phyloP scores from a whole-genome alignment of 2,888 invertebrate species.

The Leucophenga maculata region DNA sequence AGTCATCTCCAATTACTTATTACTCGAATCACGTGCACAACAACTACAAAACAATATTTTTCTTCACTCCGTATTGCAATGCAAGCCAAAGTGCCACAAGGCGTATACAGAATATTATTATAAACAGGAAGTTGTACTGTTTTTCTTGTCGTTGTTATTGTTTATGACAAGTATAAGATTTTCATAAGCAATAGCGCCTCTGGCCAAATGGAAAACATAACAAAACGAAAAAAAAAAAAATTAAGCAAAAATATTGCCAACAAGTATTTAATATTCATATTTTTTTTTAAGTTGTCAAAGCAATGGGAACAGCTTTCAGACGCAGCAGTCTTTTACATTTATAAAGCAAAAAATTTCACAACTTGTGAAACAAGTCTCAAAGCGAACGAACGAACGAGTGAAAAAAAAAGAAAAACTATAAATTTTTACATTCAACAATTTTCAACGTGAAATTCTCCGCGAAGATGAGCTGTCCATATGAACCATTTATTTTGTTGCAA shows the following conservation, averaged over 20 bases:
- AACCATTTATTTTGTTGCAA: not conserved
- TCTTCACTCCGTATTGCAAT: too few species aligned
- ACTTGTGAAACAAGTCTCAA: too few species aligned
- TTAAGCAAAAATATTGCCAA: not conserved
- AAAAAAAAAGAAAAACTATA: too few species aligned
- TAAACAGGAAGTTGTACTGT: constrained; percentile 16
- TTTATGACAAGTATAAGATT: not conserved
- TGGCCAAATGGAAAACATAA: not conserved
- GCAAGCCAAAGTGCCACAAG: not conserved
- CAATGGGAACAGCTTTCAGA: too few species aligned
- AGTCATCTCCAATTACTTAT: too few species aligned
- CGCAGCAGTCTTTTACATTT: too few species aligned
- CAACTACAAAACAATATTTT: too few species aligned
- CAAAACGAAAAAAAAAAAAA: not conserved
- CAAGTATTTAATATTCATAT: not conserved
- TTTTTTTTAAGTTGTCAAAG: not conserved
- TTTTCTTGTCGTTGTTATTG: not conserved
- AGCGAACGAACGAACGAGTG: too few species aligned
- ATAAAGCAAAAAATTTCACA: too few species aligned
- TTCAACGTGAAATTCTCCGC: too few species aligned
- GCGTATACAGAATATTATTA: constrained; percentile 18
- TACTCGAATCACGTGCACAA: too few species aligned
- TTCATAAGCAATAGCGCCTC: too few species aligned
- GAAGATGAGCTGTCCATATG: not conserved
- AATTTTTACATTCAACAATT: not conserved